Conservation (phyloP, 1,140 invertebrate species). For the Bombus picipes region DNA sequence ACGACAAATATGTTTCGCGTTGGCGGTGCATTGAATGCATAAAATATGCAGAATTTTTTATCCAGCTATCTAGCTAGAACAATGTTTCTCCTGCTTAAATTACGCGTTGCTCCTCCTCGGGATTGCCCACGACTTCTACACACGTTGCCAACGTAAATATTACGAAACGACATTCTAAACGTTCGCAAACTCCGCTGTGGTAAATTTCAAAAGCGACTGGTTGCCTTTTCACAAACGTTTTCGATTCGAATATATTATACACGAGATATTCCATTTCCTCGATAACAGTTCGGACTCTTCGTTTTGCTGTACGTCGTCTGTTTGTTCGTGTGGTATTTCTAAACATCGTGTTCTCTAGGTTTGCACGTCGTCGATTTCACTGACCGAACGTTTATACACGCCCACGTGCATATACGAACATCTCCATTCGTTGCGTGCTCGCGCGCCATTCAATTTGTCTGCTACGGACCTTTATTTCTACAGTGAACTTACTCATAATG, state of each 20-base stretch:
- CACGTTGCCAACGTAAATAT: constrained; percentile 28
- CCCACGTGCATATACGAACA: constrained; percentile 38
- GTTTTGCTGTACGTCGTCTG: not conserved
- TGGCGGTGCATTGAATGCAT: constrained; percentile 28
- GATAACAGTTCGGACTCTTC: not conserved
- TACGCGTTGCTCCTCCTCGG: not conserved
- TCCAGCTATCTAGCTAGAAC: not conserved
- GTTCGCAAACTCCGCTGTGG: not conserved
- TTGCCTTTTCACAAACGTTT: constrained; percentile 10
- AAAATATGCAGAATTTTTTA: constrained; percentile 28
- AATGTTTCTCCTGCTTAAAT: constrained; percentile 40
- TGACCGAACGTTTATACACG: constrained; percentile 34
- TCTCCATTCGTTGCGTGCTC: constrained; percentile 45
- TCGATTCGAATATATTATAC: constrained; percentile 26
- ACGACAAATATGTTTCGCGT: constrained; percentile 29
- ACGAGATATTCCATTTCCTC: not conserved
- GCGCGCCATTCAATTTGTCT: constrained; percentile 38
- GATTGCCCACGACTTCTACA: not conserved
- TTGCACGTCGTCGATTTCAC: constrained; percentile 22
- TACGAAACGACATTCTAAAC: constrained; percentile 19
- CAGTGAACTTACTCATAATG: constrained; percentile 1
- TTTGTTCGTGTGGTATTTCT: constrained; percentile 1
- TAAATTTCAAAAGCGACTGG: constrained; percentile 18
- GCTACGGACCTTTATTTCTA: constrained; percentile 21
- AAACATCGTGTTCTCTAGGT: constrained; percentile 11